phyloP scores from a whole-genome alignment of 2,797 vertebrate species.

The Amblyopsis hoosieri region DNA sequence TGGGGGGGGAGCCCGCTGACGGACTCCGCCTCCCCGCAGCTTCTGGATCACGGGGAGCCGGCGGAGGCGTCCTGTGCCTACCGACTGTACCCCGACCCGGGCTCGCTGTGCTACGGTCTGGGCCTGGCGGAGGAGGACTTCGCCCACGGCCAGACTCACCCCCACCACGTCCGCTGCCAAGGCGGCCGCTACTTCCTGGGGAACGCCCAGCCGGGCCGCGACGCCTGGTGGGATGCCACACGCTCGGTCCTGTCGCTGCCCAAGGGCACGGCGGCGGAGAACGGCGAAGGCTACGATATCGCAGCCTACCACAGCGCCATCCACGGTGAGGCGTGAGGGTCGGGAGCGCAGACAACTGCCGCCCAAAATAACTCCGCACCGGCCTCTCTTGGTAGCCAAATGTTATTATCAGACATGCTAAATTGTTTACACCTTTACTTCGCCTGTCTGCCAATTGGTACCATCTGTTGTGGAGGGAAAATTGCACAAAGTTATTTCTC shows the following conservation, averaged over 20 bases:
- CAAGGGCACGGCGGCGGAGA: constrained; percentile 86
- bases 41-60: constrained; percentile 84
- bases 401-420: constrained; percentile 71
- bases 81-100: constrained; percentile 85
- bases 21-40: constrained; percentile 88
- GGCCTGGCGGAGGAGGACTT: constrained; percentile 84
- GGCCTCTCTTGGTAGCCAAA: constrained; percentile 69
- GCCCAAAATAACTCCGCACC: constrained; percentile 58
- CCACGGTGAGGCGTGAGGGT: constrained; percentile 80
- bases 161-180: constrained; percentile 88
- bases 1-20: constrained; percentile 94
- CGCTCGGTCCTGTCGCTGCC: constrained; percentile 84
- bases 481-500: constrained; percentile 75
- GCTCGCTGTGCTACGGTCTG: constrained; percentile 87
- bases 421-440: constrained; percentile 74
- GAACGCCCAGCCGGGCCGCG: constrained; percentile 84
- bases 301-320: constrained; percentile 86
- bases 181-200: constrained; percentile 92
- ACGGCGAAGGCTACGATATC: constrained; percentile 87
- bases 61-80: constrained; percentile 87
- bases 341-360: constrained; percentile 66
- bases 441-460: constrained; percentile 72
- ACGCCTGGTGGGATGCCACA: constrained; percentile 90
- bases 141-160: constrained; percentile 80
- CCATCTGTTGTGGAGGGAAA: constrained; percentile 74